Conservation (phyloP, 2,113 vertebrate genomes). For the Leucoraja erinaceus region DNA sequence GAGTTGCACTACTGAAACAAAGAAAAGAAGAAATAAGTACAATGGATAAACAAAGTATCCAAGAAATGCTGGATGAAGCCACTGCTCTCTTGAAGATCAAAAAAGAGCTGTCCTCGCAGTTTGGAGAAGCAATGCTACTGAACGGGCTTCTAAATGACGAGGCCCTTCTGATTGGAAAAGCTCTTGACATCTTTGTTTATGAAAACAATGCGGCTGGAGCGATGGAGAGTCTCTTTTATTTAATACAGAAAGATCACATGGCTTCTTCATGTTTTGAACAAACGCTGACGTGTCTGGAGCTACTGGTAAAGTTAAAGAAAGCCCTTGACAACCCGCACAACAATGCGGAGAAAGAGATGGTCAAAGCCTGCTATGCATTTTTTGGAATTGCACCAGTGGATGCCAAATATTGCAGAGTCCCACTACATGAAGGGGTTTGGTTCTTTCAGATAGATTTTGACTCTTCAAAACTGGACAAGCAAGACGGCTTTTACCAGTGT, state of each 20-base stretch:
- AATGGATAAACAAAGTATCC: neutral
- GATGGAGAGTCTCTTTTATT: slow-evolving; percentile 55
- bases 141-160: slow-evolving; percentile 55
- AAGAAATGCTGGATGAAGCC: slow-evolving; percentile 53
- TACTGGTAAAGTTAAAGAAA: slow-evolving; percentile 55
- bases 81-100: slow-evolving; percentile 53
- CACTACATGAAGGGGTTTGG: slow-evolving; percentile 55
- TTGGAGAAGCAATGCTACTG: slow-evolving; percentile 58
- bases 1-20: slow-evolving; percentile 41
- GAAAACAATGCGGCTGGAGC: slow-evolving; percentile 59
- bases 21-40: slow-evolving; percentile 1
- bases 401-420: slow-evolving; percentile 52
- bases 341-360: slow-evolving; percentile 65
- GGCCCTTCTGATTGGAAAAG: slow-evolving; percentile 44
- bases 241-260: slow-evolving; percentile 23
- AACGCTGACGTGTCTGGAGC: slow-evolving; percentile 46
- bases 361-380: slow-evolving; percentile 66
- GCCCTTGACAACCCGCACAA: slow-evolving; percentile 54
- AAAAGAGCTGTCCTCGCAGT: slow-evolving; percentile 44
- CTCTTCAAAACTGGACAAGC: slow-evolving; percentile 48
- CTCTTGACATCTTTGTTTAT: slow-evolving; percentile 47
- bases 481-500: slow-evolving; percentile 46
- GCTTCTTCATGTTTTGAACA: neutral
- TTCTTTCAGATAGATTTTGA: slow-evolving; percentile 49
- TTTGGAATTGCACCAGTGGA: slow-evolving; percentile 61